Evolutionary conservation across 2,113 vertebrate genomes (phyloP).

Genomic region (Puntigrus tetrazona): DNA sequence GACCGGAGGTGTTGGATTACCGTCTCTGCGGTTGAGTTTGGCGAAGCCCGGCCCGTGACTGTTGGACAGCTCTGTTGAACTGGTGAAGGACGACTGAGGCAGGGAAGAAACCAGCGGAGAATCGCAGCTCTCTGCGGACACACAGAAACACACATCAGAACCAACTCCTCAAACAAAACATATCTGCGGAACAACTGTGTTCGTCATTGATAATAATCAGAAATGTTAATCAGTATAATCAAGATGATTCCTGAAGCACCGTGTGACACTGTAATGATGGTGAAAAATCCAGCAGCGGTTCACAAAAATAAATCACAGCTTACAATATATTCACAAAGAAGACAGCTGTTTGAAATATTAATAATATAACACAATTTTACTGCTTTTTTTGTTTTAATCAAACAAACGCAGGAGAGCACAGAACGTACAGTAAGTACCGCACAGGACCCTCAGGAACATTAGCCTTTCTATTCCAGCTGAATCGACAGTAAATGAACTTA

Average conservation of each 20-base stretch:
- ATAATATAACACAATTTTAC: neutral
- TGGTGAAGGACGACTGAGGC: slow-evolving; percentile 82
- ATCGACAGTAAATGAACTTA: neutral
- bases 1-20: slow-evolving; percentile 71
- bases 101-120: slow-evolving; percentile 81
- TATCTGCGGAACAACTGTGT: neutral
- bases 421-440: neutral
- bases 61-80: slow-evolving; percentile 84
- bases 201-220: neutral
- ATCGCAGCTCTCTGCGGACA: slow-evolving; percentile 83
- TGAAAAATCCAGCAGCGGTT: neutral
- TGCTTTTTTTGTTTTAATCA: neutral
- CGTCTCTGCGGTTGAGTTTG: slow-evolving; percentile 89
- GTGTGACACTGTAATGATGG: neutral
- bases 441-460: neutral
- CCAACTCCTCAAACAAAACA: neutral
- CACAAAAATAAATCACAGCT: neutral
- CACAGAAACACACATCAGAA: neutral
- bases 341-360: neutral
- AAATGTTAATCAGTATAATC: neutral
- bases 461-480: neutral
- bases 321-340: neutral
- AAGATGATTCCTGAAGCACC: neutral
- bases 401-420: neutral
- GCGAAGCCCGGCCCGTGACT: slow-evolving; percentile 82